Base-by-base conservation (phyloP, 53 echinoderm and acorn worm genomes). In the Patiria pectinifera region DNA sequence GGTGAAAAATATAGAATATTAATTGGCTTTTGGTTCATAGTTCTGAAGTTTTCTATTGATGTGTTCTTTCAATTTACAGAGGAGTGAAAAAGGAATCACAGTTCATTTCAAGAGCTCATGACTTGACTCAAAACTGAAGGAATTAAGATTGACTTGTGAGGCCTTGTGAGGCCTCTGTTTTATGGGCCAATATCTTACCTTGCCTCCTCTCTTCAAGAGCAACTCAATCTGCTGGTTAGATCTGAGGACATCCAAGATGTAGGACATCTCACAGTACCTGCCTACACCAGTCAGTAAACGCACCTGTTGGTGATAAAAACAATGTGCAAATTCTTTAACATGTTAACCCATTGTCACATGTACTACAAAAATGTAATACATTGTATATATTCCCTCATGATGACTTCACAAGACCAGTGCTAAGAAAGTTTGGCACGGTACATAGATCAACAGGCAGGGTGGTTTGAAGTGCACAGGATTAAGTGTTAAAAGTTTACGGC, bases 201-300 rank as follows among this genome's bases (percentile, higher is more conserved):
- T 92, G 15, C 91, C 91, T 59, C 96, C 95, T 80, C 85, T 95
- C 89, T 95, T 94, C 46, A 98, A 91, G 11, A 98, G 95, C 15
- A 95, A 83, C 83, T 98, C 98, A 91, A 98, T 91, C 87, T 98
- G 93, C 49, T 98, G 96, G 59, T 95, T 92, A 9, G 95, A 83
- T 74, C 95, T 85, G 45, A 98, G 84, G 24, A 95, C 92, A 81
- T 98, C 96, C 94, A 98, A 98, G 49, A 95, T 69, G 26, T 98
- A 98, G 15, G 94, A 95, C 98, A 98, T 98, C 96, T 98, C 98
- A 82, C 96, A 97, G 91, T 94, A 98, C 24, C 98, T 80, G 18
- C 97, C 95, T 16, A 98, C 98, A 45, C 98, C 98, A 22, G 95
- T 95, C 53, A 98, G 58, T 16, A 98, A 87, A 15, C 98, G 96